phyloP scores from a whole-genome alignment of 2,113 vertebrate genomes.

The Chaenocephalus aceratus region DNA sequence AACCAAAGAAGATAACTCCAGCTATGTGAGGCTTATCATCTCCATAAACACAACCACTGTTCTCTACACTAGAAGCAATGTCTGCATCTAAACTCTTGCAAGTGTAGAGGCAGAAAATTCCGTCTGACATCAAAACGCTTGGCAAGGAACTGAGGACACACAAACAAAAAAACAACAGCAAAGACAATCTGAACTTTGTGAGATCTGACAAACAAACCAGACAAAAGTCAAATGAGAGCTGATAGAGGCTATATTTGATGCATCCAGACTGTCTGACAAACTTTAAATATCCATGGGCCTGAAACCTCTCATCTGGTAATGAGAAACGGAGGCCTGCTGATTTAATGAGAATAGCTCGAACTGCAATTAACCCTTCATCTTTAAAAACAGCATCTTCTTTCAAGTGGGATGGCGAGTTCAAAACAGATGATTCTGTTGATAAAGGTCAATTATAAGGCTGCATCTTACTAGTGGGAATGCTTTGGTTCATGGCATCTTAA shows the following conservation, averaged over 20 bases:
- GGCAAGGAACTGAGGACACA: slow-evolving; percentile 5
- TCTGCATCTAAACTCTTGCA: neutral
- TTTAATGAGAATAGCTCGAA: slow-evolving; percentile 11
- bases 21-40: slow-evolving; percentile 14
- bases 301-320: slow-evolving; percentile 11
- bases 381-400: neutral
- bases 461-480: neutral
- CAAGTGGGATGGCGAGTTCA: neutral
- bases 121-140: slow-evolving; percentile 28
- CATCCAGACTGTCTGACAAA: slow-evolving; percentile 1
- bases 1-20: slow-evolving; percentile 36
- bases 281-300: slow-evolving; percentile 13
- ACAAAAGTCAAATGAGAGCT: slow-evolving; percentile 15
- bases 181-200: slow-evolving; percentile 2
- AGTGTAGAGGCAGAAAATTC: slow-evolving; percentile 8
- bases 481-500: neutral
- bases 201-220: slow-evolving; percentile 23
- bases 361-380: slow-evolving; percentile 9
- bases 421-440: neutral
- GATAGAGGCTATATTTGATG: neutral
- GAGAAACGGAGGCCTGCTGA: slow-evolving; percentile 15
- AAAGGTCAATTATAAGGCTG: neutral
- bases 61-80: neutral
- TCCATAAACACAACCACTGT: slow-evolving; percentile 8
- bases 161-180: slow-evolving; percentile 6